Percentiles rank a stretch among this genome's conserved stretches.
These are phyloP conservation scores for Rhingia rostrata DNA, from an alignment of 2,888 invertebrate species.

Conservation along the genomic window DNA sequence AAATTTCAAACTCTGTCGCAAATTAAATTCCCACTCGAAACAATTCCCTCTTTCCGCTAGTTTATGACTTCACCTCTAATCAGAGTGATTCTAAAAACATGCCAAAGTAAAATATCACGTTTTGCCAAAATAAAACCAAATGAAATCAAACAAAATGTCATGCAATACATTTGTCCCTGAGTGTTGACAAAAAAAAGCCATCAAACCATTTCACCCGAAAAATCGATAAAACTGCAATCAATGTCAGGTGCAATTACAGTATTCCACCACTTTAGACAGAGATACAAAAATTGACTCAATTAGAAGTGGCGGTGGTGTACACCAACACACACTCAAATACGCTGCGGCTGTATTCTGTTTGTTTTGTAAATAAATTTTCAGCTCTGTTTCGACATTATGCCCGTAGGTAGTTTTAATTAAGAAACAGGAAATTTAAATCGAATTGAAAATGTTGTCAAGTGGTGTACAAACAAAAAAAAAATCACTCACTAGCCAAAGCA, in stretches of 20 bases:
- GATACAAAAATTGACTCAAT: constrained; percentile 4
- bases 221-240: constrained; percentile 50
- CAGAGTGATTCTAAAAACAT: not conserved
- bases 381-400: too few species aligned
- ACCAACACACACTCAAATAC: not conserved
- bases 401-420: constrained; percentile 4
- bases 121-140: not conserved
- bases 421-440: constrained; percentile 20
- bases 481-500: not conserved
- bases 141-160: not conserved
- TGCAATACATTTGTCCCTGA: not conserved
- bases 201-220: not conserved
- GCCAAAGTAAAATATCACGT: not conserved
- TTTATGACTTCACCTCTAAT: not conserved
- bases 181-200: not conserved
- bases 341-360: too few species aligned
- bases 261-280: not conserved
- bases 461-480: not conserved
- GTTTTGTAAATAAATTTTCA: not conserved
- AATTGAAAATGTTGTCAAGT: constrained; percentile 1
- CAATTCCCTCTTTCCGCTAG: not conserved
- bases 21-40: not conserved
- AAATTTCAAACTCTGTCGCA: not conserved
- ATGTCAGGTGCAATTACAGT: constrained; percentile 6
- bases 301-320: constrained; percentile 5